Base-by-base conservation (phyloP, 2,888 invertebrate species). In the Brachylomia viminalis region DNA sequence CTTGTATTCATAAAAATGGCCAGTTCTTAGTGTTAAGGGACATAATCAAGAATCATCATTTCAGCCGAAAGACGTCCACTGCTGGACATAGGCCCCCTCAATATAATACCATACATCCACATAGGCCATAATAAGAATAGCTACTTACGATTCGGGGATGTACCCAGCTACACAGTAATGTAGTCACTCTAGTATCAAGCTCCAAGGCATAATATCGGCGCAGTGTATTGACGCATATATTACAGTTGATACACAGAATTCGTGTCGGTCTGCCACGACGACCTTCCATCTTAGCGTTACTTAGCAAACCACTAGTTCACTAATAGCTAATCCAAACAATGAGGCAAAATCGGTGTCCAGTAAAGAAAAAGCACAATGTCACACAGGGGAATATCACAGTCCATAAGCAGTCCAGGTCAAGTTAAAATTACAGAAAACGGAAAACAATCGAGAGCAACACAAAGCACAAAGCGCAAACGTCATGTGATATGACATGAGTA, bases 81-180 rank as follows among this genome's bases (percentile, higher is more conserved):
- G n/a, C n/a, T n/a, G n/a, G n/a, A n/a, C n/a, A n/a, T n/a, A n/a
- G n/a, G n/a, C n/a, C n/a, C n/a, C n/a, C n/a, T n/a, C n/a, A n/a
- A n/a, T n/a, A n/a, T n/a, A n/a, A n/a, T n/a, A n/a, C n/a, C n/a
- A n/a, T n/a, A n/a, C n/a, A n/a, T n/a, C n/a, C n/a, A n/a, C n/a
- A n/a, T n/a, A n/a, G n/a, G n/a, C n/a, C n/a, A n/a, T n/a, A n/a
- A n/a, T n/a, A n/a, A n/a, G n/a, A n/a, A n/a, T n/a, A 52, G 38
- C 17, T 56, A 56, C 67, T 68, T 56, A 56, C 56, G n/a, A 68
- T 56, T 54, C 17, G 42, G 10, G 68, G 67, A 27, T 68, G 3
- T 27, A 68, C 54, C 68, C 68, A 68, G 56, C 4, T 42, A 27
- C 56, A 68, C 20, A 65, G 65, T 47, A 65, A 65, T 27, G 47